Evolutionary conservation across 1,140 invertebrate genomes (phyloP), one percentile per base, ranked within the genome.

Genomic region (Ectropis grisescens): DNA sequence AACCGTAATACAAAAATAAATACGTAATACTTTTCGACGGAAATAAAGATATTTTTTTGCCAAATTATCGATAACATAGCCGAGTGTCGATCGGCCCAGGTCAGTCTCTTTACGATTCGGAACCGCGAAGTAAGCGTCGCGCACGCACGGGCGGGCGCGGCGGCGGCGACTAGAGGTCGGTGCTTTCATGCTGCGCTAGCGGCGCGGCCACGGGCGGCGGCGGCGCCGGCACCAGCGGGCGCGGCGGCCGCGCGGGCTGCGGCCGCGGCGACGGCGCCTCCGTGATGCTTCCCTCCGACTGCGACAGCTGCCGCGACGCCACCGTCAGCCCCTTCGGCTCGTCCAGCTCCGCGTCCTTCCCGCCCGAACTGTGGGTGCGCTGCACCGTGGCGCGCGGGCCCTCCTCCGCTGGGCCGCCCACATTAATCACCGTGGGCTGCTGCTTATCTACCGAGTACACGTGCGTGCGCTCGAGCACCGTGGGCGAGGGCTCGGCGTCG

Each of bases 401-500:
- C 7, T 72, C 72, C 11, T 67, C 64, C 12, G 27, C 33, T 9
- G 29, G 19, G 8, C 41, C 56, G 12, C 71, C 83, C 55, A 84
- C 84, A 56, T 88, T 85, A 46, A 90, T 88, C 57, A 89, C 85
- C 39, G 87, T 87, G 34, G 89, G 88, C 67, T 90, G 88, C 33
- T 89, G 87, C 61, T 89, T 90, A 46, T 90, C 88, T 36, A 90
- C 87, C 2, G 84, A 86, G 67, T 89, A 90, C 44, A 90, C 81
- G 46, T 90, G 88, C 22, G 87, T 84, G 44, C 87, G 82, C 66
- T 89, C 88, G 42, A 89, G 61, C 23, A 85, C 83, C 10, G 80
- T 56, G 51, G 83, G 84, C 67, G 65, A 36, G 2, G 48, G 26
- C 8, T 64, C 64, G n/a, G n/a, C n/a, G 32, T 69, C 67, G 13